A percentile compares a stretch with the other conserved stretches of the same genome.
Evolutionary conservation across 2,113 vertebrate species (phyloP).

Genomic region (Corvus cornix): DNA sequence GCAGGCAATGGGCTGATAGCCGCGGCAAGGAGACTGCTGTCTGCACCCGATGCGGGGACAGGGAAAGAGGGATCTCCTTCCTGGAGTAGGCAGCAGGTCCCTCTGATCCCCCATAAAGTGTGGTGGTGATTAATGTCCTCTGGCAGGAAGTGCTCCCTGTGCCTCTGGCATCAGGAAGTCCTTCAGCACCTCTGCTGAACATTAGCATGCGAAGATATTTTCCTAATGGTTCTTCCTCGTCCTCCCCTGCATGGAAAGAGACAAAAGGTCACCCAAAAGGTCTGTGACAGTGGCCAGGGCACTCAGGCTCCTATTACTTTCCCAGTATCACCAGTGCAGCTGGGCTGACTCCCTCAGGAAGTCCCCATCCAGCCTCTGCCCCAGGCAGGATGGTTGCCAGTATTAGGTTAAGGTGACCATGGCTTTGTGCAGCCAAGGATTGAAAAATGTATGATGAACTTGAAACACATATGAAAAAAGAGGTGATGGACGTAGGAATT

Average conservation of each 20-base stretch:
- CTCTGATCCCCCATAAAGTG: neutral
- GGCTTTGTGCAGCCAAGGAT: neutral
- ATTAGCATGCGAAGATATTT: neutral
- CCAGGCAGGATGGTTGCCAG: neutral
- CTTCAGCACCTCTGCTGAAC: neutral
- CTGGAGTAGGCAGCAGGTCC: fast-evolving
- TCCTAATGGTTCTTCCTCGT: neutral
- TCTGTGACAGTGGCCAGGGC: fast-evolving
- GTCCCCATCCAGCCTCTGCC: neutral
- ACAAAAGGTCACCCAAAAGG: neutral
- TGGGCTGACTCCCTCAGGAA: neutral
- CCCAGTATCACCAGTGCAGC: neutral
- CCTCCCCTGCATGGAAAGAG: neutral
- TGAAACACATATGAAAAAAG: neutral
- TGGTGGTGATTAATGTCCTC: neutral
- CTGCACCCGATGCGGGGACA: neutral
- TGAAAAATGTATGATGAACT: neutral
- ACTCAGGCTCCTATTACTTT: neutral
- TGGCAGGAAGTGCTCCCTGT: neutral
- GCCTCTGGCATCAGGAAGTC: neutral
- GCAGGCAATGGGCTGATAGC: neutral
- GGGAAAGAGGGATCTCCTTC: neutral
- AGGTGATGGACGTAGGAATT: neutral
- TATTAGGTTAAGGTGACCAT: neutral
- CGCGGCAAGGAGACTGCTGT: neutral